A percentile compares a stretch with the other conserved stretches of the same genome.
phyloP scores from a whole-genome alignment of 2,113 vertebrate species.

The Gymnobelideus leadbeateri region DNA sequence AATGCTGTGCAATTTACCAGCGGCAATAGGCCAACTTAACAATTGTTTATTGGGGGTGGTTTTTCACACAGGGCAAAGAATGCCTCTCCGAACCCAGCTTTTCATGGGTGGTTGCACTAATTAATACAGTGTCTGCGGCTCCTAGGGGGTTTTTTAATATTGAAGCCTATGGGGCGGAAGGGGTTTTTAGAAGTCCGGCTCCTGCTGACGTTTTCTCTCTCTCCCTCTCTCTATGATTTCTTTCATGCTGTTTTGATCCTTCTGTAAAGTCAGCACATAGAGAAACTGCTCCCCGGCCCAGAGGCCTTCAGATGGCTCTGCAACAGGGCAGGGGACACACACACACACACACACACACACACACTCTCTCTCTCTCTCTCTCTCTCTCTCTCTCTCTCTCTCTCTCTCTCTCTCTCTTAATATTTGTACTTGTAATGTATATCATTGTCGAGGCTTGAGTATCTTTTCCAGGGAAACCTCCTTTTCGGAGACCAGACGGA shows the following conservation, averaged over 20 bases:
- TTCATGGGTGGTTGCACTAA: constrained; percentile 93
- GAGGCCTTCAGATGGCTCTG: constrained; percentile 39
- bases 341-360: constrained; percentile 4
- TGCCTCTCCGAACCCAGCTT: constrained; percentile 88
- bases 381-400: too few relatives aligned
- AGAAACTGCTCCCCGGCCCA: constrained; percentile 71
- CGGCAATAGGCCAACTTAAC: constrained; percentile 90
- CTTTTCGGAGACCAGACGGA: not conserved
- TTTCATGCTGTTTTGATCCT: constrained; percentile 86
- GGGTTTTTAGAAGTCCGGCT: constrained; percentile 87
- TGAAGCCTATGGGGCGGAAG: constrained; percentile 88
- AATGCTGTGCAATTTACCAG: constrained; percentile 93
- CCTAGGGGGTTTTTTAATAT: constrained; percentile 86
- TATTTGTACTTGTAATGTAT: constrained; percentile 40
- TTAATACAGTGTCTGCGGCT: constrained; percentile 90
- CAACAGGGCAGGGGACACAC: not conserved
- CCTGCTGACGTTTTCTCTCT: constrained; percentile 82
- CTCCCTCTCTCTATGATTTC: constrained; percentile 82
- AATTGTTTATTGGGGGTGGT: constrained; percentile 90
- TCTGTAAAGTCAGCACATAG: constrained; percentile 78
- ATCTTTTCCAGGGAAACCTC: not conserved
- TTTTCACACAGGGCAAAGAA: constrained; percentile 89
- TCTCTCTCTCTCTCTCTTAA: too few relatives aligned
- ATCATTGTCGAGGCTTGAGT: constrained; percentile 4
- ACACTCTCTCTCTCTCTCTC: too few relatives aligned